phyloP scores from a whole-genome alignment of 2,113 vertebrate species.

The Ptilonorhynchus violaceus region DNA sequence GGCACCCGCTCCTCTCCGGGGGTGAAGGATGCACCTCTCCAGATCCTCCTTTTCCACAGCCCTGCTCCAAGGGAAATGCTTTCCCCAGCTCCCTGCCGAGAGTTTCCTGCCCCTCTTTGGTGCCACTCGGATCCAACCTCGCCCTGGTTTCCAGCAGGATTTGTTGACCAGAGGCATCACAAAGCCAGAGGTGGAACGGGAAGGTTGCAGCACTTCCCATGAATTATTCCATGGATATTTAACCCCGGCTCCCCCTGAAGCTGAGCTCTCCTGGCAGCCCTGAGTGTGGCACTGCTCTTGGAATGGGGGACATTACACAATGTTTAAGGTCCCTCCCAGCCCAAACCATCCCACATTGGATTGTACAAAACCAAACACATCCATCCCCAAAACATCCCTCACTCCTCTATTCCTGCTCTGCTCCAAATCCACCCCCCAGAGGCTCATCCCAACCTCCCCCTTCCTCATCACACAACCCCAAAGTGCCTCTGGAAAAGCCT shows the following conservation, averaged over 20 bases:
- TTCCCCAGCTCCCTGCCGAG: neutral
- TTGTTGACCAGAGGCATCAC: fast-evolving
- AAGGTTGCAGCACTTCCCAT: fast-evolving
- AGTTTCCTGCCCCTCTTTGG: neutral
- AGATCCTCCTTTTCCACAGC: neutral
- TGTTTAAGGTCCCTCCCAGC: fast-evolving
- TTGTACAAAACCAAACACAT: fast-evolving
- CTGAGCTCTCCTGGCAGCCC: fast-evolving
- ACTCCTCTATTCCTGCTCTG: fast-evolving
- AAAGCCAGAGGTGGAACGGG: fast-evolving
- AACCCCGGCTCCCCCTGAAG: too few species aligned
- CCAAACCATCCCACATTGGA: fast-evolving
- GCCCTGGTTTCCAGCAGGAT: fast-evolving
- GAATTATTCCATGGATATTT: fast-evolving
- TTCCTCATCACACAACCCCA: neutral
- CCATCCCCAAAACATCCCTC: fast-evolving
- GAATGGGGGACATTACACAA: fast-evolving
- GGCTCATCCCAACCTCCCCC: neutral
- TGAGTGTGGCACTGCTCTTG: fast-evolving
- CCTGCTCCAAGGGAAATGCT: neutral
- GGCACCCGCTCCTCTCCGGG: neutral
- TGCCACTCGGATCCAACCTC: neutral
- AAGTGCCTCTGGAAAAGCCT: fast-evolving
- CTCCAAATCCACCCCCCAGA: neutral
- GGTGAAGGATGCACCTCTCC: neutral